These are phyloP conservation scores for Acanthosepion esculentum DNA, from an alignment of 2,888 invertebrate genomes.

Conservation along the genomic window DNA sequence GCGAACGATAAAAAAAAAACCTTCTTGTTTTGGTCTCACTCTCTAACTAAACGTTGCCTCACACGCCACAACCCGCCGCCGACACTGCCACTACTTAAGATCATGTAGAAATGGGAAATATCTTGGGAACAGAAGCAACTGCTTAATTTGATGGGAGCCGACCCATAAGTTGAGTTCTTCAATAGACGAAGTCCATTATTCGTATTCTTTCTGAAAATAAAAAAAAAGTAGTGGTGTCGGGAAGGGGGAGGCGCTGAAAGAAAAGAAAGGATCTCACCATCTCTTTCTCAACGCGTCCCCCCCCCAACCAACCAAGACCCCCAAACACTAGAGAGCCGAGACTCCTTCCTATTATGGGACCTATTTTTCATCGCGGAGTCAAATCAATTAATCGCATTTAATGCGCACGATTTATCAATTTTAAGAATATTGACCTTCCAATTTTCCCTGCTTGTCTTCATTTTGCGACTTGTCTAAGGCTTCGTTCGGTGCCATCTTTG, in stretches of 20 bases:
- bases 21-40: background rate
- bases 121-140: background rate
- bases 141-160: conserved; percentile 6
- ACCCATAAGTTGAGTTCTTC: background rate
- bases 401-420: conserved; percentile 10
- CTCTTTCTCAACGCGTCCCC: background rate
- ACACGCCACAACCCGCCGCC: background rate
- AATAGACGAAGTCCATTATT: conserved; percentile 6
- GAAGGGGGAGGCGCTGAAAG: background rate
- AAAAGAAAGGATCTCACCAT: background rate
- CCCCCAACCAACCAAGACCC: accelerated
- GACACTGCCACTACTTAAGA: background rate
- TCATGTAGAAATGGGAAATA: background rate
- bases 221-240: background rate
- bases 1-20: background rate
- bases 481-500: background rate
- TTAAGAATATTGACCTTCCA: conserved; percentile 33
- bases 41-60: background rate
- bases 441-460: background rate
- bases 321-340: background rate
- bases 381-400: conserved; percentile 12
- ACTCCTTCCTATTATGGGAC: background rate
- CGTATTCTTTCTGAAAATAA: background rate
- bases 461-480: background rate
- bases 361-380: background rate